phyloP scores from a whole-genome alignment of 1,140 invertebrate species.

The Lamellibrachia luymesi region DNA sequence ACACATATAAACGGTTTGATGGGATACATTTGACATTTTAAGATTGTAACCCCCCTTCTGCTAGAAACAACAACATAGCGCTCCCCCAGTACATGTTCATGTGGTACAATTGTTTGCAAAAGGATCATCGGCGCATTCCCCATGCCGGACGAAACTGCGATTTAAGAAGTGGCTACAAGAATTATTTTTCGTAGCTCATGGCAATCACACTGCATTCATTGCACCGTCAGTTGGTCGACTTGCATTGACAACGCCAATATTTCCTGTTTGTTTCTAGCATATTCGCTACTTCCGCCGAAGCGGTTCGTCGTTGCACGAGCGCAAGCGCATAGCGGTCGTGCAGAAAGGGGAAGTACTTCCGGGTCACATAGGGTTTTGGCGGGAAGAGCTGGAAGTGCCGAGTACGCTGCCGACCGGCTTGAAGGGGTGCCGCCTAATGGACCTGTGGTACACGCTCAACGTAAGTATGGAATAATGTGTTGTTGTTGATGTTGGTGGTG shows the following conservation, averaged over 20 bases:
- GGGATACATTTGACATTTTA: no score
- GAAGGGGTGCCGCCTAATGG: constrained; percentile 18
- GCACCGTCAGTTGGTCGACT: no score
- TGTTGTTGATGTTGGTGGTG: not conserved
- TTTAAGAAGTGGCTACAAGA: not conserved
- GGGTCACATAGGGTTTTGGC: constrained; percentile 13
- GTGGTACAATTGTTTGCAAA: no score
- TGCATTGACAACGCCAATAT: not conserved
- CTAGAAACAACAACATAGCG: no score
- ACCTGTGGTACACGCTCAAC: constrained; percentile 12
- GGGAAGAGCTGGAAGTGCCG: constrained; percentile 7
- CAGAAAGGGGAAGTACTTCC: constrained; percentile 17
- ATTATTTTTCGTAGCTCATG: not conserved
- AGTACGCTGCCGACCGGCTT: not conserved
- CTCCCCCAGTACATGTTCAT: no score
- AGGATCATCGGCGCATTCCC: not conserved
- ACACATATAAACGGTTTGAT: no score
- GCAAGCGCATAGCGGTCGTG: constrained; percentile 12
- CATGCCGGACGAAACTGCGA: not conserved
- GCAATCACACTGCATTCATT: not conserved
- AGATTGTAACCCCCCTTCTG: no score
- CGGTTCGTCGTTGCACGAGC: not conserved
- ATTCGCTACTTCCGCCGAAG: not conserved
- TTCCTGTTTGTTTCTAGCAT: constrained; percentile 15
- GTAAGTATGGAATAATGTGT: not conserved